Base-by-base conservation (phyloP, 1,140 invertebrate genomes). In the Trachymyrmex cornetzi region DNA sequence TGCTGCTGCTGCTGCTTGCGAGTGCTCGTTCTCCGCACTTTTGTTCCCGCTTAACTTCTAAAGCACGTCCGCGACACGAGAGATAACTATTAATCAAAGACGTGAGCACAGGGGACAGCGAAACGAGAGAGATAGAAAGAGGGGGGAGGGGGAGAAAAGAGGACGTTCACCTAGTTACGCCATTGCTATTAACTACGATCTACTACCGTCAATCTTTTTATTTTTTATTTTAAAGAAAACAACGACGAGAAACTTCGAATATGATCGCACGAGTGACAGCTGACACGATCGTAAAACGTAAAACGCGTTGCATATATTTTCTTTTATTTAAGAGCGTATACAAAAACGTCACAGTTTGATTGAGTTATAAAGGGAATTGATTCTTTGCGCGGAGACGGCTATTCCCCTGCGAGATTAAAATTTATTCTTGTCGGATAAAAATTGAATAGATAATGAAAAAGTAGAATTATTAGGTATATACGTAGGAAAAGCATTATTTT, bases 21-120 rank as follows among this genome's bases (percentile, higher is more conserved):
- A 61, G 22, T 34, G 64, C 44, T 59, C 55, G 34, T 57, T 69
- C 77, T 50, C 50, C 67, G 53, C 55, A 61, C 69, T 84, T 61
- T 74, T 75, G 69, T 84, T 74, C 77, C 77, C 80, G 55, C 80
- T 84, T 75, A 75, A 84, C 80, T 84, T 75, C 69, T 61, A 74
- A 84, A 61, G 80, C 69, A 74, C 69, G 80, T 27, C 55, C 61
- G 44, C 55, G 55, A 63, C 55, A 75, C 69, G 55, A 61, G 69
- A 64, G 69, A 61, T 63, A 84, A 75, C 80, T 75, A 84, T 84
- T 84, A 84, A 84, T 84, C 80, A 84, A 84, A 84, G 80, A 84
- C 38, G 63, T 38, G 38, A 84, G 55, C 22, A 44, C 22, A 44
- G 38, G 9, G 44, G 12, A 22, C 22, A 24, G 61, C 67, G 66